These are phyloP conservation scores for Actenoides lindsayi DNA, from an alignment of 2,113 vertebrate genomes.

Conservation along the genomic window DNA sequence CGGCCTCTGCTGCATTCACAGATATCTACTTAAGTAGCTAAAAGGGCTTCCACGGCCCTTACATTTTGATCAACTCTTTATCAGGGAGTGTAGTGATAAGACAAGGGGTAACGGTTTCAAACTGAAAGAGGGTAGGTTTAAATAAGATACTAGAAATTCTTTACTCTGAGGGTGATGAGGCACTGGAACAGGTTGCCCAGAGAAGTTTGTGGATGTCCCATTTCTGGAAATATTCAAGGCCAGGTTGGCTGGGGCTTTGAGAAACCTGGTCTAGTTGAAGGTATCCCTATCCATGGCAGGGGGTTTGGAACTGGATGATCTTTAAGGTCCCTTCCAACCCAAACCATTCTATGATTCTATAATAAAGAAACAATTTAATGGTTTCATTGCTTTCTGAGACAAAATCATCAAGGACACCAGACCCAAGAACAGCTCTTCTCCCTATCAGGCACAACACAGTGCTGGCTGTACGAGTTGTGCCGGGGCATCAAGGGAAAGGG, in stretches of 20 bases:
- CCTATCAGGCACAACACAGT: accelerated
- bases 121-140: background rate
- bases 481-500: background rate
- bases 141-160: background rate
- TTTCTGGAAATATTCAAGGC: background rate
- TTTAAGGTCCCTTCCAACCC: background rate
- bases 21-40: background rate
- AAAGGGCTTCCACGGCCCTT: background rate
- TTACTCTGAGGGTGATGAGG: background rate
- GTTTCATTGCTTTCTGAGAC: background rate
- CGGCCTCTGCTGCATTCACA: accelerated
- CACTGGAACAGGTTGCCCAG: background rate
- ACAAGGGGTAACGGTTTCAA: background rate
- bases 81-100: background rate
- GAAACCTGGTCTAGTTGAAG: background rate
- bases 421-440: background rate
- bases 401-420: background rate
- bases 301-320: background rate
- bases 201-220: background rate
- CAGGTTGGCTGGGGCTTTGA: background rate
- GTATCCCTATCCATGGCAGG: background rate
- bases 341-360: background rate
- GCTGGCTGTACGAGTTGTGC: accelerated
- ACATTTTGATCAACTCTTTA: background rate
- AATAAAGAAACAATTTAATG: background rate